Percentiles rank a stretch among this genome's conserved stretches.
Evolutionary conservation across 2,113 vertebrate species (phyloP).

Genomic region (Engraulis encrasicolus): DNA sequence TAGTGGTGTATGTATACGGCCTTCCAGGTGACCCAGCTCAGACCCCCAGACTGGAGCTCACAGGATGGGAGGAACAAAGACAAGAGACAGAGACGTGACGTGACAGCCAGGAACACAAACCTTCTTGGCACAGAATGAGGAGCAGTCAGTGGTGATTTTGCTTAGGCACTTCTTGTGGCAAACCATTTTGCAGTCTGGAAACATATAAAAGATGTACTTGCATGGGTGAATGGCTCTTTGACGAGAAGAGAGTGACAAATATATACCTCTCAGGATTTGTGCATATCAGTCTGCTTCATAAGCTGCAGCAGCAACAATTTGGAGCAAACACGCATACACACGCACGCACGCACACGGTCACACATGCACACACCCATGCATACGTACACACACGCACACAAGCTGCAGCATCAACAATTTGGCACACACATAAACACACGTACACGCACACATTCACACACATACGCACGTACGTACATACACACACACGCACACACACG

Average conservation of each 20-base stretch:
- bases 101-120: conserved; percentile 61
- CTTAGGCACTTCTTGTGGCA: conserved; percentile 95
- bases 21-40: not conserved
- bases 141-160: conserved; percentile 86
- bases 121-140: conserved; percentile 82
- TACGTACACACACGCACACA: too few relatives aligned
- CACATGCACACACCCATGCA: too few relatives aligned
- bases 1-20: not conserved
- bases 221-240: not conserved
- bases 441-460: too few relatives aligned
- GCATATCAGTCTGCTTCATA: too few relatives aligned
- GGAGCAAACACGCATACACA: too few relatives aligned
- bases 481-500: too few relatives aligned
- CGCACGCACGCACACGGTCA: too few relatives aligned
- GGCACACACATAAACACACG: too few relatives aligned
- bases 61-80: not conserved
- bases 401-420: too few relatives aligned
- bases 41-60: not conserved
- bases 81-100: not conserved
- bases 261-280: too few relatives aligned
- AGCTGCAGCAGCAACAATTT: too few relatives aligned
- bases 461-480: too few relatives aligned
- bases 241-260: not conserved
- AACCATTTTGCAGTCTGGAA: conserved; percentile 91
- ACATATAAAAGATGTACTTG: not conserved